phyloP scores from a whole-genome alignment of 2,888 invertebrate genomes.

The Andrena minutula region DNA sequence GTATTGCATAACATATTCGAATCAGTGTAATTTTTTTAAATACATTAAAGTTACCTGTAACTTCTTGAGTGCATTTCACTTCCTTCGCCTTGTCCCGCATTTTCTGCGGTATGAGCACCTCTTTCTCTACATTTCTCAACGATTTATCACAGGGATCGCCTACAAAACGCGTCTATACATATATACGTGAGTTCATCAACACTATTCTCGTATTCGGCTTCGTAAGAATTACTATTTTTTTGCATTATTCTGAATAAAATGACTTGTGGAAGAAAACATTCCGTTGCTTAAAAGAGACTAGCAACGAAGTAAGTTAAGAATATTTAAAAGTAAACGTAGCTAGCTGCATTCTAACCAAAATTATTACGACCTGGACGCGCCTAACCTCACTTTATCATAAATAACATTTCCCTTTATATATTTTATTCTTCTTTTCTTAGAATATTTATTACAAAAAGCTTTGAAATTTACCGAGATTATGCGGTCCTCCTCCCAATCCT shows the following conservation, averaged over 20 bases:
- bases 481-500: slow-evolving; percentile 58
- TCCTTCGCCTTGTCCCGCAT: slow-evolving; percentile 93
- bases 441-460: neutral
- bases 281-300: neutral
- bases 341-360: neutral
- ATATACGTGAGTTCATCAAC: slow-evolving; percentile 13
- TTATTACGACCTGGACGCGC: neutral
- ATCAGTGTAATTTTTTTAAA: neutral
- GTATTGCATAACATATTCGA: slow-evolving; percentile 12
- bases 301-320: neutral
- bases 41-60: slow-evolving; percentile 85
- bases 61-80: slow-evolving; percentile 92
- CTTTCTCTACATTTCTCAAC: slow-evolving; percentile 95
- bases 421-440: neutral
- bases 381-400: slow-evolving; percentile 21
- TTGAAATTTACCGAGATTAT: slow-evolving; percentile 67
- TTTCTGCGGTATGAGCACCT: slow-evolving; percentile 95
- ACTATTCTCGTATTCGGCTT: neutral
- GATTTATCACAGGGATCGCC: slow-evolving; percentile 94
- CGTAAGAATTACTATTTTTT: neutral
- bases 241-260: neutral
- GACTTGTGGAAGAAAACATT: neutral
- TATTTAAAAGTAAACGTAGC: neutral
- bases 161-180: slow-evolving; percentile 80
- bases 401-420: neutral